Percentiles rank a stretch among this genome's conserved stretches.
These are phyloP conservation scores for Rhagoletis zephyria DNA, from an alignment of 1,140 invertebrate genomes.

Conservation along the genomic window DNA sequence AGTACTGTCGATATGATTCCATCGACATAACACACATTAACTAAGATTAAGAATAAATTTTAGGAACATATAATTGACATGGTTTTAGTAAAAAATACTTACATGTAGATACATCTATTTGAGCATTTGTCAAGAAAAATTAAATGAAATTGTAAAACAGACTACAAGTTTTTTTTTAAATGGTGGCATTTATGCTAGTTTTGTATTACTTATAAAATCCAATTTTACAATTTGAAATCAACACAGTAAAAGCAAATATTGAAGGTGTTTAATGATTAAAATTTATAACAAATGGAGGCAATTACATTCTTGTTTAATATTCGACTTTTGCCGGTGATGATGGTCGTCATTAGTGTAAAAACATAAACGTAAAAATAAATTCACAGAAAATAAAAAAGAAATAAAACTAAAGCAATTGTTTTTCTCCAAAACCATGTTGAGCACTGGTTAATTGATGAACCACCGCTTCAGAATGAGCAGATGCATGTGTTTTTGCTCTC, in stretches of 20 bases:
- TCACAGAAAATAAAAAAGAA: neutral
- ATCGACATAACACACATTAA: slow-evolving; percentile 1
- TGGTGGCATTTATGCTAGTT: neutral
- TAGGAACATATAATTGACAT: neutral
- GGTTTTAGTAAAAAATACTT: slow-evolving; percentile 43
- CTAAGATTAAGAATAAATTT: slow-evolving; percentile 28
- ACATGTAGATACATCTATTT: neutral
- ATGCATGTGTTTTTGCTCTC: neutral
- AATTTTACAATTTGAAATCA: slow-evolving; percentile 32
- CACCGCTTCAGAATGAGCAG: neutral
- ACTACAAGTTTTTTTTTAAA: no score
- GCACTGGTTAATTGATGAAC: neutral
- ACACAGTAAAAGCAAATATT: neutral
- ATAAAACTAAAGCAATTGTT: neutral
- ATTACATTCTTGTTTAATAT: neutral
- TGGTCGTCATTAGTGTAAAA: slow-evolving; percentile 9
- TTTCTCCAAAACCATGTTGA: neutral
- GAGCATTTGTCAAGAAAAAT: neutral
- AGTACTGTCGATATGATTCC: slow-evolving; percentile 56
- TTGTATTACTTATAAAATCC: slow-evolving; percentile 3
- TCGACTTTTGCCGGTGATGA: slow-evolving; percentile 39
- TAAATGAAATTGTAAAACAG: neutral
- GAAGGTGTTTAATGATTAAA: slow-evolving; percentile 36
- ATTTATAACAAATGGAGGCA: neutral
- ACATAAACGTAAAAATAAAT: slow-evolving; percentile 6